Conservation (phyloP, 2,797 vertebrate genomes). For the Scleropages formosus region DNA sequence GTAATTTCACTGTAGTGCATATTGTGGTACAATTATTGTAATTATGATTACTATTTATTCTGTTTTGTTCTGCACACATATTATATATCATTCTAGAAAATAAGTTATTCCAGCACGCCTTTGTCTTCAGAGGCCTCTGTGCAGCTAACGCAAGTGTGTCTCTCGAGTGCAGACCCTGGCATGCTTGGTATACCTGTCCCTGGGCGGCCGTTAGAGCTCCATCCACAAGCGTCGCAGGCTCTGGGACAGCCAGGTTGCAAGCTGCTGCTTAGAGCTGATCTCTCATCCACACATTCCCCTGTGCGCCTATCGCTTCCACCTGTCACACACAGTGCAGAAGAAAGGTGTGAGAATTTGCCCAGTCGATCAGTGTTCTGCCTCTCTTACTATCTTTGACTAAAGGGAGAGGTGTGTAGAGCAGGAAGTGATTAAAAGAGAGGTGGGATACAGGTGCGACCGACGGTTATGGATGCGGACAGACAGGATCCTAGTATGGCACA, state of each 20-base stretch:
- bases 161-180: too few species aligned
- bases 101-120: too few species aligned
- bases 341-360: background rate
- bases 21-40: too few species aligned
- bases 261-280: background rate
- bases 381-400: background rate
- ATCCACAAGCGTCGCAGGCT: background rate
- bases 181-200: background rate
- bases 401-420: background rate
- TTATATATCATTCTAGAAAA: too few species aligned
- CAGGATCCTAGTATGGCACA: background rate
- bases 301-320: background rate
- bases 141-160: too few species aligned
- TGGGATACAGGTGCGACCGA: too few species aligned
- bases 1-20: too few species aligned
- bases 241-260: background rate
- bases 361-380: background rate
- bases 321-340: background rate
- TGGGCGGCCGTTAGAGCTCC: background rate
- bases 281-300: too few species aligned
- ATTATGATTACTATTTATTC: too few species aligned
- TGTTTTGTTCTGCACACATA: too few species aligned
- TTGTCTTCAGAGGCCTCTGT: too few species aligned
- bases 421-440: background rate
- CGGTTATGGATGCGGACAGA: background rate